Conservation (phyloP, 2,113 vertebrate species). For the Siniperca chuatsi region DNA sequence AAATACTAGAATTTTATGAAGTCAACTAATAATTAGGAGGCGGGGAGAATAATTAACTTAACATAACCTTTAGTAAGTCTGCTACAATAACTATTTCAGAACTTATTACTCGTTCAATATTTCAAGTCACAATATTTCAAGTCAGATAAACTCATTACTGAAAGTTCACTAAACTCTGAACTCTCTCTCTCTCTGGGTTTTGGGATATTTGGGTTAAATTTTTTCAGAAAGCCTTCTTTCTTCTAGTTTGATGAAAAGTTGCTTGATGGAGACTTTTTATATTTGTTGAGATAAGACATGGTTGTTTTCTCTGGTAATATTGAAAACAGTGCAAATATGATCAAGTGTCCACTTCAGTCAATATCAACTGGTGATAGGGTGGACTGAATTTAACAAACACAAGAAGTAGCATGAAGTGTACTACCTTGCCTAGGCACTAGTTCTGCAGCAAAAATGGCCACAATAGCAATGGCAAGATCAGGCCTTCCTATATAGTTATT, state of each 20-base stretch:
- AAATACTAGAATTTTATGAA: neutral
- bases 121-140: too few species aligned
- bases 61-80: neutral
- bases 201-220: too few species aligned
- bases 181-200: too few species aligned
- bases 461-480: neutral
- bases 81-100: neutral
- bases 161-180: neutral
- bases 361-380: neutral
- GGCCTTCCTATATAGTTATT: neutral
- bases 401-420: neutral
- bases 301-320: neutral
- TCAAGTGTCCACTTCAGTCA: neutral
- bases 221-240: neutral
- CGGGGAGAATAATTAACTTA: neutral
- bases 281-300: neutral
- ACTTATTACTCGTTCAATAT: neutral
- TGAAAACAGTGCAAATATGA: neutral
- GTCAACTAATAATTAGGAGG: neutral
- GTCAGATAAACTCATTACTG: too few species aligned
- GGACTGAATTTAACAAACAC: neutral
- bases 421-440: neutral
- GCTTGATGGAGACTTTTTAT: neutral
- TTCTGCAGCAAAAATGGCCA: neutral
- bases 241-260: neutral